Evolutionary conservation across 2,797 vertebrate genomes (phyloP).

Genomic region (Lemur catta): DNA sequence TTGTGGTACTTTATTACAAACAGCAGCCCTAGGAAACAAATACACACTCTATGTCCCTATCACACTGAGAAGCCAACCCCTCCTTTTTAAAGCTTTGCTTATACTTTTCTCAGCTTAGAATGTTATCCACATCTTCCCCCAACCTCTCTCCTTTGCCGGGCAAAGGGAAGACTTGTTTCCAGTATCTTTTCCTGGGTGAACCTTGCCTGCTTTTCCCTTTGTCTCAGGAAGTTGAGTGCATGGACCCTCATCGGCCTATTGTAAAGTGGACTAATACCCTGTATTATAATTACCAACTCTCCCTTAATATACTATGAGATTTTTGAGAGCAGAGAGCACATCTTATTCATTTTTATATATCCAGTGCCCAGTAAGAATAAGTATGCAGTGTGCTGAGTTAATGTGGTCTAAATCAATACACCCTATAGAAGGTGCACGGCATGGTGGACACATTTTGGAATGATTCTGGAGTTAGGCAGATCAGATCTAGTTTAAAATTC

Average conservation of each 20-base stretch:
- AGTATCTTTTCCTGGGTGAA: not conserved
- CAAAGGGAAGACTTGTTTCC: not conserved
- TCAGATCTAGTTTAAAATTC: not conserved
- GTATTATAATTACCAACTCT: not conserved
- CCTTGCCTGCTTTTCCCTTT: not conserved
- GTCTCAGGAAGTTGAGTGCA: not conserved
- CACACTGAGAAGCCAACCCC: not conserved
- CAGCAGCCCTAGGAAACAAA: not conserved
- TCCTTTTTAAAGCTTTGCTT: not conserved
- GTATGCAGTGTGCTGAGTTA: not conserved
- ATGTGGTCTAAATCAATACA: not conserved
- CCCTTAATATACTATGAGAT: not conserved
- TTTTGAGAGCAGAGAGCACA: not conserved
- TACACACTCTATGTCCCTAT: not conserved
- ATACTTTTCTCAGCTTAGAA: not conserved
- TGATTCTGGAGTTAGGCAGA: not conserved
- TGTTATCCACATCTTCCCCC: not conserved
- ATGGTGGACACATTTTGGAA: not conserved
- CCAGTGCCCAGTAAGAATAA: not conserved
- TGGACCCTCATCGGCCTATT: not conserved
- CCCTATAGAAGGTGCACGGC: fast-evolving
- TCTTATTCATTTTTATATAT: not conserved
- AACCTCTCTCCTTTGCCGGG: not conserved
- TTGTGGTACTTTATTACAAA: not conserved
- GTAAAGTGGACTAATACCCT: not conserved